A percentile compares a stretch with the other conserved stretches of the same genome.
These are phyloP conservation scores for Uropetala carovei DNA, from an alignment of 2,888 invertebrate genomes.

Conservation along the genomic window DNA sequence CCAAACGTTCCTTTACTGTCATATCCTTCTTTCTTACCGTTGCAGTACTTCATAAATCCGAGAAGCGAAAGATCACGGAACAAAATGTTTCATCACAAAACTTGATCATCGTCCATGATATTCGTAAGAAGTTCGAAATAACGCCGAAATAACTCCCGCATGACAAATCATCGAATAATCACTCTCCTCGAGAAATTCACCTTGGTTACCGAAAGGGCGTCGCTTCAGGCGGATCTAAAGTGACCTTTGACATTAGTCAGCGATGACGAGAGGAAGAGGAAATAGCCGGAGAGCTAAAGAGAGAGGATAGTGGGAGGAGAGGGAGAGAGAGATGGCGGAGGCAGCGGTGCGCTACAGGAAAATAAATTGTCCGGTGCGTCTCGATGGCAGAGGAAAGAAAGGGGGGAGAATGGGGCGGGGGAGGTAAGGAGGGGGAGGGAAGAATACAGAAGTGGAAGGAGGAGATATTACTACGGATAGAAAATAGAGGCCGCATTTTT, in stretches of 20 bases:
- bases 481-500: neutral
- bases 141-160: neutral
- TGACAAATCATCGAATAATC: neutral
- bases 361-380: neutral
- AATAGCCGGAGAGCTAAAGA: neutral
- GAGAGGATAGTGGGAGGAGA: neutral
- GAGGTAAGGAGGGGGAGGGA: neutral
- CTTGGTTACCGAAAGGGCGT: slow-evolving; percentile 14
- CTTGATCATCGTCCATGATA: too few relatives aligned
- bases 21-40: too few relatives aligned
- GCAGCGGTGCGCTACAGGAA: neutral
- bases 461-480: neutral
- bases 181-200: neutral
- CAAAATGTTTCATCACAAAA: too few relatives aligned
- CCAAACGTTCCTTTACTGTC: too few relatives aligned
- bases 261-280: slow-evolving; percentile 18
- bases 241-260: slow-evolving; percentile 7
- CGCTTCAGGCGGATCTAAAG: neutral
- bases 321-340: neutral
- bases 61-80: too few relatives aligned
- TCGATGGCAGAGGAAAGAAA: neutral
- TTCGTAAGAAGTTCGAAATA: neutral
- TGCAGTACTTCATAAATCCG: too few relatives aligned
- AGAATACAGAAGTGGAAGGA: slow-evolving; percentile 24
- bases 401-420: neutral